Percentiles rank a stretch among this genome's conserved stretches.
phyloP scores from a whole-genome alignment of 2,113 vertebrate species.

The Halichoerus grypus region DNA sequence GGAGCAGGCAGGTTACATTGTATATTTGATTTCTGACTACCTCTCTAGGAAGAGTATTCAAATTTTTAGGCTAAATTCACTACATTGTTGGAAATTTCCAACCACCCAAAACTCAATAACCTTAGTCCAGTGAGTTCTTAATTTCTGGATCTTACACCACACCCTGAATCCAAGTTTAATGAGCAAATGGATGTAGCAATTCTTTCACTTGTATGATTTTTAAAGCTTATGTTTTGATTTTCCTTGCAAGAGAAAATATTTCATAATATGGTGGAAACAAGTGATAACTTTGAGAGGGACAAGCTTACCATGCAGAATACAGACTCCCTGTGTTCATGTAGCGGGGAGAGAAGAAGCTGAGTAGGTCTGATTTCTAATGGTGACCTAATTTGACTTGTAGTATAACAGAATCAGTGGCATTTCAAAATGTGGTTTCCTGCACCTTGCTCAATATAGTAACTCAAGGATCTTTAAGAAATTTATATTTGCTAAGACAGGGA shows the following conservation, averaged over 20 bases:
- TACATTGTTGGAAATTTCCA: conserved; percentile 29
- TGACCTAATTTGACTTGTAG: neutral
- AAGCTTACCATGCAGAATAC: neutral
- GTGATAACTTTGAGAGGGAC: neutral
- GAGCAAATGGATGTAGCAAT: neutral
- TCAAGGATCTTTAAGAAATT: neutral
- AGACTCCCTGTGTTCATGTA: neutral
- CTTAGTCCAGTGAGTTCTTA: neutral
- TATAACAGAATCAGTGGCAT: neutral
- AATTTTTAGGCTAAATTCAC: conserved; percentile 6
- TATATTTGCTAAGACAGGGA: neutral
- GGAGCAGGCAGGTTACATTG: neutral
- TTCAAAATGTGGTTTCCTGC: neutral
- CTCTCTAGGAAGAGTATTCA: neutral
- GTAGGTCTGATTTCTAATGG: neutral
- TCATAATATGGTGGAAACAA: neutral
- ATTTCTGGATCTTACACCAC: neutral
- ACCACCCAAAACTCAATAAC: neutral
- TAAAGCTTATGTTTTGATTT: conserved; percentile 25
- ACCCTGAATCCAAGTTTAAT: neutral
- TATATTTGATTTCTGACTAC: neutral
- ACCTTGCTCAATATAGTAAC: neutral
- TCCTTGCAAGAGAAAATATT: conserved; percentile 13
- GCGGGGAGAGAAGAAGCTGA: neutral
- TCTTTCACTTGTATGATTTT: conserved; percentile 29